phyloP scores from a whole-genome alignment of 1,140 invertebrate species.

The Thalassaphorura encarpata region DNA sequence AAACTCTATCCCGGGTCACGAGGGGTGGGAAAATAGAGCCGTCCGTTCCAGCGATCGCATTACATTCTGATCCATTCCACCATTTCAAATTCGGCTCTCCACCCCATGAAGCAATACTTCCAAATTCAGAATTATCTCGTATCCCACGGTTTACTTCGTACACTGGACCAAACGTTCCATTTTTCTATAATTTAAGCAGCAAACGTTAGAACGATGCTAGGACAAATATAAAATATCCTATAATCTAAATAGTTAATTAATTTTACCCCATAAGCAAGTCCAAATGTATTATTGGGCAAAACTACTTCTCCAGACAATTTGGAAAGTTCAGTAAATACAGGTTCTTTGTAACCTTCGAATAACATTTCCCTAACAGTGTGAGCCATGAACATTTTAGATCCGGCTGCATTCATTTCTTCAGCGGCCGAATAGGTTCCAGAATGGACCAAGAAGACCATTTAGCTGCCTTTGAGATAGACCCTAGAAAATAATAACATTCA shows the following conservation, averaged over 20 bases:
- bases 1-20: slow-evolving; percentile 38
- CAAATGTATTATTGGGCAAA: slow-evolving; percentile 22
- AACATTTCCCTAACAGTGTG: slow-evolving; percentile 12
- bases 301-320: slow-evolving; percentile 10
- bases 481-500: background rate
- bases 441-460: too few species aligned
- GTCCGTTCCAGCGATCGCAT: slow-evolving; percentile 59
- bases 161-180: slow-evolving; percentile 44
- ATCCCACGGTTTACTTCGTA: slow-evolving; percentile 57
- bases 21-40: slow-evolving; percentile 64
- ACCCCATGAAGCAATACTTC: slow-evolving; percentile 50
- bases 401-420: background rate
- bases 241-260: background rate
- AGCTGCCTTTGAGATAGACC: background rate
- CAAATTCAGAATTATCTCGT: slow-evolving; percentile 54
- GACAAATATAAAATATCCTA: background rate
- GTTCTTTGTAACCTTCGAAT: slow-evolving; percentile 18
- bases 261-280: slow-evolving; percentile 15
- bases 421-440: too few species aligned
- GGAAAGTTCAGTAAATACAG: slow-evolving; percentile 16
- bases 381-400: slow-evolving; percentile 12
- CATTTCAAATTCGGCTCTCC: slow-evolving; percentile 45
- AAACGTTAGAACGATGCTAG: background rate
- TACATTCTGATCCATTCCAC: slow-evolving; percentile 47
- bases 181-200: slow-evolving; percentile 43